Evolutionary conservation across 2,113 vertebrate species (phyloP).

Genomic region (Ictalurus punctatus): DNA sequence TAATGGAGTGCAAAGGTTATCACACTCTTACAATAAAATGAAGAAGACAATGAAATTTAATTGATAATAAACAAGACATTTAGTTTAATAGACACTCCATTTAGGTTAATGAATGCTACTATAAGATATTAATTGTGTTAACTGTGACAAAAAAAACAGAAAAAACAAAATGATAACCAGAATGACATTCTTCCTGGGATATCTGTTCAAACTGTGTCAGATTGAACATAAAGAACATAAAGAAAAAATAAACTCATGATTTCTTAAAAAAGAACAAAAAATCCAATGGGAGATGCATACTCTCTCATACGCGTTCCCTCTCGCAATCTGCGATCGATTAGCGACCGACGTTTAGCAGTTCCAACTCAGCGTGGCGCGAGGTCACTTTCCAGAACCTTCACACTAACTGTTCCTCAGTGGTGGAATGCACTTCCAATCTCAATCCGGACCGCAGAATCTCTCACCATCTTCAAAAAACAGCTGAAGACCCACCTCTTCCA

Average conservation of each 20-base stretch:
- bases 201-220: background rate
- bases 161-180: background rate
- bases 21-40: background rate
- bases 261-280: background rate
- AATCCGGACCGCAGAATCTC: no score
- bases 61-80: background rate
- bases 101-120: background rate
- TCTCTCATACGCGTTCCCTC: no score
- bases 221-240: background rate
- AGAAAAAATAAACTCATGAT: background rate
- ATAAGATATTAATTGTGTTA: background rate
- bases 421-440: no score
- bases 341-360: no score
- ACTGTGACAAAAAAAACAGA: background rate
- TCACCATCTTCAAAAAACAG: no score
- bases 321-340: no score
- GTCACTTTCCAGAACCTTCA: no score
- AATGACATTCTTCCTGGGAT: background rate
- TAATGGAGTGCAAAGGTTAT: background rate
- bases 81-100: background rate
- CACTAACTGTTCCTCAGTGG: no score
- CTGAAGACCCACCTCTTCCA: no score
- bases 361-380: no score
- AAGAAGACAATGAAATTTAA: background rate
- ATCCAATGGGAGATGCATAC: background rate